Evolutionary conservation across 2,888 invertebrate genomes (phyloP).

Genomic region (Trilocha varians): DNA sequence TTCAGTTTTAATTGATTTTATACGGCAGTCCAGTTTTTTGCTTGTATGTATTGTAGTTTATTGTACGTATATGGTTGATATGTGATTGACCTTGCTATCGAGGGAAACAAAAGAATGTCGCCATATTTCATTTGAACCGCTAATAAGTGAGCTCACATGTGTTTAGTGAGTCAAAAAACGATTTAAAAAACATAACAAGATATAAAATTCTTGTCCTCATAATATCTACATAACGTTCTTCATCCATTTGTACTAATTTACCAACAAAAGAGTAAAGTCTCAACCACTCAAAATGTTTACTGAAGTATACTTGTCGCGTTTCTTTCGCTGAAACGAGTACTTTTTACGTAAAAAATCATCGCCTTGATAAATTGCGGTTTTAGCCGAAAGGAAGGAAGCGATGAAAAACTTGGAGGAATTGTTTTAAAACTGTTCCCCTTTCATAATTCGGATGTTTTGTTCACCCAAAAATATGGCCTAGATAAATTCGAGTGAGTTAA

Average conservation of each 20-base stretch:
- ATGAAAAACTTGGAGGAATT: constrained; percentile 44
- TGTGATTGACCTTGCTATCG: too few species aligned
- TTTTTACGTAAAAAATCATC: constrained; percentile 23
- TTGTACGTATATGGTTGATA: too few species aligned
- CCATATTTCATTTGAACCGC: too few species aligned
- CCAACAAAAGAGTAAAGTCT: background rate
- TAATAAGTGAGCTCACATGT: too few species aligned
- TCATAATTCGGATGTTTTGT: constrained; percentile 51
- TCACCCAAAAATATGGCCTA: constrained; percentile 48
- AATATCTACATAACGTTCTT: too few species aligned
- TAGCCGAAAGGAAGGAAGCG: constrained; percentile 34
- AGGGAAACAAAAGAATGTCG: too few species aligned
- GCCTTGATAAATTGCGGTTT: constrained; percentile 41
- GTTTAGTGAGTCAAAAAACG: too few species aligned
- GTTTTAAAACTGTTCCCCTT: constrained; percentile 43
- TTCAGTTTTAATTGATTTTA: background rate
- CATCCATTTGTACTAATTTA: too few species aligned
- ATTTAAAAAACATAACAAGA: too few species aligned
- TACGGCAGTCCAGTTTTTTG: background rate
- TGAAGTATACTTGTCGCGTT: background rate
- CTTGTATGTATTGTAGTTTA: background rate
- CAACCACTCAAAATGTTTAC: background rate
- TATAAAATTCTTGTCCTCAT: too few species aligned
- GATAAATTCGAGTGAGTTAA: constrained; percentile 41
- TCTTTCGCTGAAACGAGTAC: background rate